Evolutionary conservation across 2,113 vertebrate species (phyloP), one percentile per base, ranked within the genome.

Genomic region (Gyps fulvus): DNA sequence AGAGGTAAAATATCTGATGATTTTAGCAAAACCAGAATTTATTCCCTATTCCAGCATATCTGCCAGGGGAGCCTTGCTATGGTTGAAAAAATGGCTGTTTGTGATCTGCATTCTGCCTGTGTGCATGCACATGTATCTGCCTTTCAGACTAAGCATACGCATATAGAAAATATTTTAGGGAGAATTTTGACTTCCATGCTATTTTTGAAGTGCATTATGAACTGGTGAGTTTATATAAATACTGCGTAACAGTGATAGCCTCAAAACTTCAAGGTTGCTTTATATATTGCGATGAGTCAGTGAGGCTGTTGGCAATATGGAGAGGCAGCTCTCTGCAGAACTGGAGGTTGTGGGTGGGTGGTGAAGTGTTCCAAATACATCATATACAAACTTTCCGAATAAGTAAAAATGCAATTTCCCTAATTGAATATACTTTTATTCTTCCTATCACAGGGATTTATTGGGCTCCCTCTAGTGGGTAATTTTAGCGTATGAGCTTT

Each of bases 381-480:
- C 88, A 36, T 9, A 57, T 5, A 63, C 71, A 81, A 93, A 87
- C 87, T 90, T 89, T 52, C 36, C 61, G 66, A 91, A 50, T 29
- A 93, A 92, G 89, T 87, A 36, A 80, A 90, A 92, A 89, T 6
- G 92, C 79, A 6, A 42, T 87, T 96, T 94, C 69, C 57, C 40
- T 65, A 36, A 62, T 34, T 13, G 43, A 86, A 43, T 4, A 11
- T 5, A 25, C 43, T 45, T 81, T 45, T 54, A 9, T 32, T 76
- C 52, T 20, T 59, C 47, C 58, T 49, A 19, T 66, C 61, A 43
- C 58, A 36, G 80, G 94, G 70, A 78, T 90, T 91, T 92, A 27
- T 74, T 79, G 66, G 76, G 87, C 98, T 97, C 98, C 98, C 98
- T 96, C 98, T 98, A 95, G 97, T 45, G 98, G 96, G 81, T 50